Base-by-base conservation (phyloP, 2,113 vertebrate genomes). In the Scomber scombrus region DNA sequence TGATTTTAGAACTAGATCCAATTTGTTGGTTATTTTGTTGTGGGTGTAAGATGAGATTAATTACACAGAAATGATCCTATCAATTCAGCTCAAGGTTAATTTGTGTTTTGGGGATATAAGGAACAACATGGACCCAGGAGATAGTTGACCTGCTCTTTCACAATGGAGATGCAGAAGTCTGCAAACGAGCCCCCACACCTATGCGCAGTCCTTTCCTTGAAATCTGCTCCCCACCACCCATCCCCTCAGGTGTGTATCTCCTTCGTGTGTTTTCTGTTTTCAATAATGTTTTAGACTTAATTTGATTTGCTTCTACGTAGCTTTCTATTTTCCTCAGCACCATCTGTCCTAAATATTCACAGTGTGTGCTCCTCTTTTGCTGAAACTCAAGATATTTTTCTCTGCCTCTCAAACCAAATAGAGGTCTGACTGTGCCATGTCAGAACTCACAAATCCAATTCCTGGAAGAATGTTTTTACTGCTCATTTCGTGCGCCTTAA, bases 61-160 rank as follows among this genome's bases (percentile, higher is more conserved):
- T 11, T 12, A 49, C 26, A 19, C 2, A 18, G 11, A 29, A 50
- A 19, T 1, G 8, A 29, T 50, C 16, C 0, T 43, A 14, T 43
- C 40, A 2, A 2, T 45, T 64, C 4, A 19, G 2, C 13, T 19
- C 5, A 18, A n/a, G 66, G 47, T 84, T 52, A 0, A 1, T 80
- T 29, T 71, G 16, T 81, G 26, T 77, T 65, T 75, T 31, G 14
- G 67, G 55, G 21, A 51, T 18, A 18, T 29, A 46, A 97, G 96
- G 96, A 18, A 97, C 95, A 46, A 97, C 95, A 0, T 96, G 96
- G 96, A 94, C 93, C 2, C 96, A 97, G 84, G 95, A 97, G 85
- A 96, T 96, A 52, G 81, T 96, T 3, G 96, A 97, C 73, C 89
- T 95, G 77, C 91, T 96, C 62, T 63, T 88, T 50, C 88, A 94